phyloP scores from a whole-genome alignment of 53 echinoderm and acorn worm species.

The Echinarachnius parma region DNA sequence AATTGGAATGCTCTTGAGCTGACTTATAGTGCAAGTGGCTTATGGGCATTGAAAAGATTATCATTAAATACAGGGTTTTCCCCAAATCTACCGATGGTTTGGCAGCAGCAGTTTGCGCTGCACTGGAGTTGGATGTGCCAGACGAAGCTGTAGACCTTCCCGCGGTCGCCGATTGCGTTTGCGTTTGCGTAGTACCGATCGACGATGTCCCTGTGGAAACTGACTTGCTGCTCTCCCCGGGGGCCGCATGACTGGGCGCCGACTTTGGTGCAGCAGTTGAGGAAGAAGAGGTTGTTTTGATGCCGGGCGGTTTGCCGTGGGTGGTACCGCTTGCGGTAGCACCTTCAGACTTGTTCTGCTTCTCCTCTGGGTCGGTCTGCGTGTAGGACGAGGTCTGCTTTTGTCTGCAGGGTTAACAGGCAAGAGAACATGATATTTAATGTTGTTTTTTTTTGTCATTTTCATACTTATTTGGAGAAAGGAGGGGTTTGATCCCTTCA shows the following conservation, averaged over 20 bases:
- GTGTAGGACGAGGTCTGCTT: slow-evolving; percentile 67
- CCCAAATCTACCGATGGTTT: slow-evolving; percentile 20
- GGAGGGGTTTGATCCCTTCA: too few relatives aligned
- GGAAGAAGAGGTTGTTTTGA: slow-evolving; percentile 15
- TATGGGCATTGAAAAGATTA: too few relatives aligned
- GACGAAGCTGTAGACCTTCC: slow-evolving; percentile 25
- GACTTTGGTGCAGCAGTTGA: not conserved
- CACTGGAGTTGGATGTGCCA: not conserved
- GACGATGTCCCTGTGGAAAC: slow-evolving; percentile 70
- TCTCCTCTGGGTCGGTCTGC: slow-evolving; percentile 74
- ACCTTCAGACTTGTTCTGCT: slow-evolving; percentile 40
- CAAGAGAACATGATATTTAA: not conserved
- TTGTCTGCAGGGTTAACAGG: slow-evolving; percentile 51
- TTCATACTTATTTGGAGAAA: too few relatives aligned
- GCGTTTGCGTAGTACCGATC: slow-evolving; percentile 72
- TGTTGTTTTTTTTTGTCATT: too few relatives aligned
- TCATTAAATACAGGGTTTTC: too few relatives aligned
- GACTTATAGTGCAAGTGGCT: too few relatives aligned
- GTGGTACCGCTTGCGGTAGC: slow-evolving; percentile 37
- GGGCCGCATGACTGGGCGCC: not conserved
- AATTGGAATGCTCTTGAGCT: too few relatives aligned
- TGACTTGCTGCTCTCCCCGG: slow-evolving; percentile 37
- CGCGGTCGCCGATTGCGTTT: slow-evolving; percentile 50
- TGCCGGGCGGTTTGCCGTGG: slow-evolving; percentile 27
- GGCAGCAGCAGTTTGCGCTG: slow-evolving; percentile 11